These are phyloP conservation scores for Drosophila kokeensis DNA, from an alignment of 2,888 invertebrate genomes.

Conservation along the genomic window DNA sequence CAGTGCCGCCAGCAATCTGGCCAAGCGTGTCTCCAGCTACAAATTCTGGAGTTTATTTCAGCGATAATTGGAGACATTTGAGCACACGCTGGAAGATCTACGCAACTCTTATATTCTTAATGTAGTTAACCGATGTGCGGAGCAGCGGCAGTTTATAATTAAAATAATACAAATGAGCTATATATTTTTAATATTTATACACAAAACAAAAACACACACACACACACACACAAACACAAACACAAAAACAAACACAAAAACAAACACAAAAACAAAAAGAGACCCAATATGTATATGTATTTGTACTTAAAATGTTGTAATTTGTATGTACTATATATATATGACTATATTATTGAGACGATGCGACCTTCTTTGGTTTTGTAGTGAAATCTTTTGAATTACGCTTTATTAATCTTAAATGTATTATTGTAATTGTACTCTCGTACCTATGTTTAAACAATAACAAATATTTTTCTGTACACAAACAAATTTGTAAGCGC, in stretches of 20 bases:
- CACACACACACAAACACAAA: constrained; percentile 20
- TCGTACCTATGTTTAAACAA: constrained; percentile 65
- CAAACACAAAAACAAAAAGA: constrained; percentile 34
- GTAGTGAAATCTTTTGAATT: constrained; percentile 76
- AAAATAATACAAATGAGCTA: constrained; percentile 39
- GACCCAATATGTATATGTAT: constrained; percentile 44
- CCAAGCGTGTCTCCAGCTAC: constrained; percentile 85
- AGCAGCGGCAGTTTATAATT: constrained; percentile 4
- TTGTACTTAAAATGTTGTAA: constrained; percentile 60
- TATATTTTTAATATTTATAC: constrained; percentile 80
- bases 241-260: constrained; percentile 20
- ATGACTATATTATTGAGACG: constrained; percentile 49
- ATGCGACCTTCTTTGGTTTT: constrained; percentile 57
- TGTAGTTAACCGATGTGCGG: constrained; percentile 59
- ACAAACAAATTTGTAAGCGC: constrained; percentile 51
- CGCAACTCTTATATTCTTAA: constrained; percentile 80
- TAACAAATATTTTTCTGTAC: constrained; percentile 36
- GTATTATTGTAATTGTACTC: constrained; percentile 65
- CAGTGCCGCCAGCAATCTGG: constrained; percentile 82
- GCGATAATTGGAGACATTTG: constrained; percentile 84
- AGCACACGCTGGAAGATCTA: constrained; percentile 70
- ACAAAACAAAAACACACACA: constrained; percentile 36
- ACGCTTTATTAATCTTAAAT: constrained; percentile 80
- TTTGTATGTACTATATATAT: constrained; percentile 54
- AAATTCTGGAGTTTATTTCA: constrained; percentile 86